phyloP scores from a whole-genome alignment of 2,113 vertebrate genomes.

The Apodemus sylvaticus region DNA sequence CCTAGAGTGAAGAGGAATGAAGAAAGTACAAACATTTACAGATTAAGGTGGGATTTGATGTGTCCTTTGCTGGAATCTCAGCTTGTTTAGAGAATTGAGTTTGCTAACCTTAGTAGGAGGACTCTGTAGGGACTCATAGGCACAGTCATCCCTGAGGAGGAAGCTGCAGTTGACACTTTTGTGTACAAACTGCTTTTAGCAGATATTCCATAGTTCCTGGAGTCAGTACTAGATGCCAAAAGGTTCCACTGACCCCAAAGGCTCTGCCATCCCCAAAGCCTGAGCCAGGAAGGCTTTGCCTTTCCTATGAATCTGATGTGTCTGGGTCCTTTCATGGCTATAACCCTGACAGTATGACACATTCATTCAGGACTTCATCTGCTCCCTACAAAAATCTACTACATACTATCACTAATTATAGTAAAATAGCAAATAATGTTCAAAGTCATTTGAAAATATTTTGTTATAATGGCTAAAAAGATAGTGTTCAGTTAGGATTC shows the following conservation, averaged over 20 bases:
- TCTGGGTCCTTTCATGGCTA: not conserved
- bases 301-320: not conserved
- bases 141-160: not conserved
- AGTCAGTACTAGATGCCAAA: not conserved
- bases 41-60: not conserved
- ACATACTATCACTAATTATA: not conserved
- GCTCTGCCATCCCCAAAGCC: not conserved
- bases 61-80: not conserved
- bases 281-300: not conserved
- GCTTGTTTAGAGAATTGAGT: not conserved
- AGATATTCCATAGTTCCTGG: not conserved
- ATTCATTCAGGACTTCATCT: not conserved
- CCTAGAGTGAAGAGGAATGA: not conserved
- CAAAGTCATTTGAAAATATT: constrained; percentile 26
- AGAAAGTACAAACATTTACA: not conserved
- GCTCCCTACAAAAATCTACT: not conserved
- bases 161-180: not conserved
- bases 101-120: not conserved
- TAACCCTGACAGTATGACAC: not conserved
- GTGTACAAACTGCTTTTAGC: not conserved
- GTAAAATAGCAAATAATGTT: not conserved
- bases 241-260: not conserved
- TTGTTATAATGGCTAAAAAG: not conserved
- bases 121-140: not conserved
- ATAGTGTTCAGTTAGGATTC: not conserved